Base-by-base conservation (phyloP, 2,888 invertebrate species). In the Smittia sp. region DNA sequence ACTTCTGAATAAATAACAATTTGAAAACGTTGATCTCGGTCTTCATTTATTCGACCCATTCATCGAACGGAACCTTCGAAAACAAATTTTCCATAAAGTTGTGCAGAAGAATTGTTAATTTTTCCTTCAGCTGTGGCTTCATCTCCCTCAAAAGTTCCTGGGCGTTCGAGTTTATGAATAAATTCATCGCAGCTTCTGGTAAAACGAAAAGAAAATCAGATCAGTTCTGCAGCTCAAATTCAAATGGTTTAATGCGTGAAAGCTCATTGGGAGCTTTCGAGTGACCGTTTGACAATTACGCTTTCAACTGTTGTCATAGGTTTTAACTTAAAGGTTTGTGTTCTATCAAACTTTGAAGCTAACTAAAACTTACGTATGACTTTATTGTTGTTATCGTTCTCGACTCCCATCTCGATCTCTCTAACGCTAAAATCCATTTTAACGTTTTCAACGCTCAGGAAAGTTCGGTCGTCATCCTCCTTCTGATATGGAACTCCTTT, bases 401-500 rank as follows among this genome's bases (percentile, higher is more conserved):
- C 90, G 25, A 93, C 93, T 15, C 93, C 93, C 93, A 93, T 93
- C 80, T 86, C 86, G 65, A 93, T 92, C 76, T 90, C 87, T 78
- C 88, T 89, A 18, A 93, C 92, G 79, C 90, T 91, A 82, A 93
- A 93, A 81, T 93, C 93, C 85, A 93, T 90, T 81, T 93, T 93
- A 9, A 93, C 85, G 78, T 92, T 89, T 79, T 91, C 88, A 75
- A 93, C 85, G 74, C 84, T 85, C 72, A 93, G 83, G 80, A 88
- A 91, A 13, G 88, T 88, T 75, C 87, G 86, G 7, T 89, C 90
- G 77, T 88, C 85, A 74, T 86, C 83, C 32, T 80, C 78, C 54
- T 79, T 78, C 79, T 62, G 72, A 46, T 87, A 86, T 6, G 90
- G 90, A 75, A 84, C 84, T 0, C 91, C 93, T 79, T 89, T 89